A percentile compares a stretch with the other conserved stretches of the same genome.
phyloP scores from a whole-genome alignment of 2,797 vertebrate genomes.

The Sebastes wilsoni region DNA sequence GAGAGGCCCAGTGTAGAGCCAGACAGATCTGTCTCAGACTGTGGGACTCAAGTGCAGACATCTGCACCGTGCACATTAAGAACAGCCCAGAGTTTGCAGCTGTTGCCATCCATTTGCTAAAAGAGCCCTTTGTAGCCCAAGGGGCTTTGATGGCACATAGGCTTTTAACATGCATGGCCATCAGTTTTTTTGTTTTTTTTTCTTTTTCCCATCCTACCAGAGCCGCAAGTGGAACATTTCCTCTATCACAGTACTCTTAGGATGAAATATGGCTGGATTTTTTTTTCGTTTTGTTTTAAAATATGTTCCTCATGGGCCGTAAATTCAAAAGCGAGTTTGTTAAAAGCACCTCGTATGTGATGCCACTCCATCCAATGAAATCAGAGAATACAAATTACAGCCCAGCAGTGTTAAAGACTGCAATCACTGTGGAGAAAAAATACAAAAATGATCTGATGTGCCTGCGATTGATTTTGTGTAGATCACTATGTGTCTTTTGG shows the following conservation, averaged over 20 bases:
- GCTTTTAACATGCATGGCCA: constrained; percentile 76
- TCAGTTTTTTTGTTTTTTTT: neutral
- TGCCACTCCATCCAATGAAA: neutral
- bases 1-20: constrained; percentile 51
- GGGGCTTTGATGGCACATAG: constrained; percentile 79
- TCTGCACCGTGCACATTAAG: constrained; percentile 74
- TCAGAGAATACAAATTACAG: constrained; percentile 12
- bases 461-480: neutral
- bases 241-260: constrained; percentile 39
- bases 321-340: constrained; percentile 13
- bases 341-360: constrained; percentile 9
- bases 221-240: constrained; percentile 46
- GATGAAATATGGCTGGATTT: constrained; percentile 41
- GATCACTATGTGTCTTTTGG: neutral
- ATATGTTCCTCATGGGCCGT: constrained; percentile 2
- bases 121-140: constrained; percentile 76
- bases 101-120: constrained; percentile 78
- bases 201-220: constrained; percentile 25
- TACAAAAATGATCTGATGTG: neutral
- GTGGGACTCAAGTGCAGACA: constrained; percentile 73
- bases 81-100: constrained; percentile 76
- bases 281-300: constrained; percentile 1
- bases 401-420: neutral
- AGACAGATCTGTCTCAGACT: constrained; percentile 72
- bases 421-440: neutral